Conservation (phyloP, 2,888 invertebrate species). For the Galerucella pusilla region DNA sequence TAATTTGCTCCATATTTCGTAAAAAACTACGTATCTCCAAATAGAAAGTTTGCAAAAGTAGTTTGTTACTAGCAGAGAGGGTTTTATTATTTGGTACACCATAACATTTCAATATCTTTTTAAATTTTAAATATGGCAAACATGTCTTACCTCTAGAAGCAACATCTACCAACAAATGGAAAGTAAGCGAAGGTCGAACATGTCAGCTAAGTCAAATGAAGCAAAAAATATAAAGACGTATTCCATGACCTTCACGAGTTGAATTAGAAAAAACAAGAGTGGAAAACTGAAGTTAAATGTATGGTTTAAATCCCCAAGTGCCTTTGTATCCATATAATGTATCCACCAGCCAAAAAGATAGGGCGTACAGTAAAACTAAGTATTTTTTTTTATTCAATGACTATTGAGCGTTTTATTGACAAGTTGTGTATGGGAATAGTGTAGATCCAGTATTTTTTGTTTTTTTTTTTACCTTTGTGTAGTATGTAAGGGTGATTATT, state of each 20-base stretch:
- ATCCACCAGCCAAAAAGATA: conserved; percentile 34
- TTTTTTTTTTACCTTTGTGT: conserved; percentile 29
- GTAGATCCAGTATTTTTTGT: conserved; percentile 44
- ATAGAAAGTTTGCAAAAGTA: background rate
- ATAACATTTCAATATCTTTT: no score
- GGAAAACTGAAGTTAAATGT: conserved; percentile 20
- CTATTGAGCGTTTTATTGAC: conserved; percentile 48
- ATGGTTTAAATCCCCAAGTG: conserved; percentile 32
- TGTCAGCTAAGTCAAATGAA: no score
- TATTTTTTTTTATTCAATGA: conserved; percentile 45
- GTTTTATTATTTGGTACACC: no score
- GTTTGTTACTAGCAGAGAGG: background rate
- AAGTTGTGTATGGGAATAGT: conserved; percentile 42
- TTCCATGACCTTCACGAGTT: no score
- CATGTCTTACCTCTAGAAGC: no score
- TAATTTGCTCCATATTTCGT: no score
- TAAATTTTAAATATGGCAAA: no score
- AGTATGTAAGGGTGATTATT: conserved; percentile 23
- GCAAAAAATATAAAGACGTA: no score
- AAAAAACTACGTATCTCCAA: no score
- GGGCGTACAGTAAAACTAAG: conserved; percentile 42
- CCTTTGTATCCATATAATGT: conserved; percentile 23
- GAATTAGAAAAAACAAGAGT: background rate
- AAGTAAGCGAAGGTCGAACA: no score
- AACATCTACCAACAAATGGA: no score